Conservation (phyloP, 2,797 vertebrate species). For the Cossypha polioptera region DNA sequence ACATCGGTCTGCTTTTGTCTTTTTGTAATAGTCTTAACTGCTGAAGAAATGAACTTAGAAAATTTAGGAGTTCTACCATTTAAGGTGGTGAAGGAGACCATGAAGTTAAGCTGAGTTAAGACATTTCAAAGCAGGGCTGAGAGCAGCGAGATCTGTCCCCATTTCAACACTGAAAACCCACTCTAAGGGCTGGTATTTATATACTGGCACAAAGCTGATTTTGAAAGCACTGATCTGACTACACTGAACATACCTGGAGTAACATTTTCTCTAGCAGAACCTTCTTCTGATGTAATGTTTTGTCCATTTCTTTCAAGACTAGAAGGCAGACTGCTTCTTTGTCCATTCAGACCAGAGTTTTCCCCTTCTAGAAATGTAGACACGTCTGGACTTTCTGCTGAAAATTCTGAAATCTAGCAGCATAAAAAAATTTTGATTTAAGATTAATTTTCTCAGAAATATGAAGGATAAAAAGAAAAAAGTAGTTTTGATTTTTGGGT, state of each 20-base stretch:
- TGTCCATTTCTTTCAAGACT: background rate
- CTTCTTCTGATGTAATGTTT: background rate
- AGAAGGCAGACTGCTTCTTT: background rate
- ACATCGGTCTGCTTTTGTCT: background rate
- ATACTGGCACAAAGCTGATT: background rate
- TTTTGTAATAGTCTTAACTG: background rate
- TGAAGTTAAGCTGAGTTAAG: background rate
- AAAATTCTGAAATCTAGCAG: slow-evolving; percentile 38
- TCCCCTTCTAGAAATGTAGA: background rate
- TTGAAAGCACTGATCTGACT: background rate
- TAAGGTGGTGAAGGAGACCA: background rate
- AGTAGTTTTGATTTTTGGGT: background rate
- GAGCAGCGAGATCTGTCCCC: background rate
- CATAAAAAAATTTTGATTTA: background rate
- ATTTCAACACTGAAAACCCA: background rate
- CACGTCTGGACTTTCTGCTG: background rate
- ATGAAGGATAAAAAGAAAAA: background rate
- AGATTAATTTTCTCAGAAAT: background rate
- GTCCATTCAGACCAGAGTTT: background rate
- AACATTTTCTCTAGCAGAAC: background rate
- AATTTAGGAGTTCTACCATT: background rate
- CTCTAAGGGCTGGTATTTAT: background rate
- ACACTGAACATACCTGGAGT: slow-evolving; percentile 34
- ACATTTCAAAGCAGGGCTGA: background rate
- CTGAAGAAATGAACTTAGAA: background rate